These are phyloP conservation scores for Alouatta palliata DNA, from an alignment of 2,113 vertebrate species.

Conservation along the genomic window DNA sequence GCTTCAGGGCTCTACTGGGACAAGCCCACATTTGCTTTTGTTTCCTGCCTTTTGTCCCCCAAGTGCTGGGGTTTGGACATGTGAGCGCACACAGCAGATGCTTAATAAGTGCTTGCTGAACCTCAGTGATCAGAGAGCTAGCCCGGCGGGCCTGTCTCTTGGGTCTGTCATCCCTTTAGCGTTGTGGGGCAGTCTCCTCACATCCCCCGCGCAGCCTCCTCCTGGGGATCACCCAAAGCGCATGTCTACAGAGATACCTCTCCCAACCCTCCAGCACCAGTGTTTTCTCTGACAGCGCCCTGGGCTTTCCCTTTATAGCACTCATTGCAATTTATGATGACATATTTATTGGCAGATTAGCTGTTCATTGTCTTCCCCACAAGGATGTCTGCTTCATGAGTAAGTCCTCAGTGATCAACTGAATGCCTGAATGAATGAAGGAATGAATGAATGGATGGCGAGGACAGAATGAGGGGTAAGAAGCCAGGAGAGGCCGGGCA, in stretches of 20 bases:
- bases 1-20: background rate
- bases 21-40: background rate
- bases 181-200: background rate
- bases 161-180: background rate
- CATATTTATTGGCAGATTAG: background rate
- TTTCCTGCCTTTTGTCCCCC: background rate
- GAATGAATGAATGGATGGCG: background rate
- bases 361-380: accelerated
- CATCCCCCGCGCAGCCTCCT: background rate
- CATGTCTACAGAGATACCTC: background rate
- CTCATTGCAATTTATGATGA: accelerated
- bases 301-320: background rate
- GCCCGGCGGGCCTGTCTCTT: background rate
- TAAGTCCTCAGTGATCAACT: background rate
- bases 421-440: too few relatives aligned
- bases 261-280: accelerated
- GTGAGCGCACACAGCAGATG: background rate
- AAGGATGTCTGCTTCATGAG: background rate
- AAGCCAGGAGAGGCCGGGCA: background rate
- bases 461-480: accelerated
- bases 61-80: background rate
- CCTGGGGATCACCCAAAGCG: background rate
- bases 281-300: background rate
- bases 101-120: background rate
- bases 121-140: background rate